Percentiles rank a stretch among this genome's conserved stretches.
Conservation (phyloP, 2,113 vertebrate species). For the Leuciscus idus region DNA sequence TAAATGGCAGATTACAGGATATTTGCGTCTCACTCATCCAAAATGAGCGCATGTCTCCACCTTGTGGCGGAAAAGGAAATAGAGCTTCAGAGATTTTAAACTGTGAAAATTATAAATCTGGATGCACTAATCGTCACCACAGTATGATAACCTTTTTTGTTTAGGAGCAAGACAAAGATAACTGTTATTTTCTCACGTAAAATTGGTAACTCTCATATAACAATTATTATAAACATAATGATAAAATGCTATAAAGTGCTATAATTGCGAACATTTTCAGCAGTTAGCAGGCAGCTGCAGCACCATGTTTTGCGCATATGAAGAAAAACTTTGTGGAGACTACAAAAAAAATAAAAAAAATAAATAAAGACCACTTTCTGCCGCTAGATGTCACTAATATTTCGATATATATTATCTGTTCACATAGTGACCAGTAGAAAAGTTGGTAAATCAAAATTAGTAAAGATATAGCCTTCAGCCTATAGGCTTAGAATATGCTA, state of each 20-base stretch:
- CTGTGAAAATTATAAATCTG: not conserved
- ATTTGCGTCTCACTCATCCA: not conserved
- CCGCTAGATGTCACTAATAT: not conserved
- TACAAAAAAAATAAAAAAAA: not conserved
- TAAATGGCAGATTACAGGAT: not conserved
- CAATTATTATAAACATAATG: not conserved
- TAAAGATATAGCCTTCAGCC: not conserved
- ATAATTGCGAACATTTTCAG: not conserved
- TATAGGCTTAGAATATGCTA: not conserved
- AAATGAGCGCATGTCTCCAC: slow-evolving; percentile 7
- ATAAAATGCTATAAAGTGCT: not conserved
- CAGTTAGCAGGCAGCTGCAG: no score
- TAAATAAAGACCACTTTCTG: not conserved
- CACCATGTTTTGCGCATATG: not conserved
- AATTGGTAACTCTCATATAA: not conserved
- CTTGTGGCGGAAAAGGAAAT: slow-evolving; percentile 6
- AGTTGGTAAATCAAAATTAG: not conserved
- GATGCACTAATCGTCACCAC: no score
- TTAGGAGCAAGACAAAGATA: not conserved
- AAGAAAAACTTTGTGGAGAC: not conserved
- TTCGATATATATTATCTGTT: not conserved
- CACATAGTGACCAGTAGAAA: not conserved
- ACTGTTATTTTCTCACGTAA: not conserved
- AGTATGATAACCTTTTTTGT: not conserved
- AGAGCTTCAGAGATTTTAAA: not conserved